A percentile compares a stretch with the other conserved stretches of the same genome.
phyloP scores from a whole-genome alignment of 2,113 vertebrate species.

The Hipposideros armiger region DNA sequence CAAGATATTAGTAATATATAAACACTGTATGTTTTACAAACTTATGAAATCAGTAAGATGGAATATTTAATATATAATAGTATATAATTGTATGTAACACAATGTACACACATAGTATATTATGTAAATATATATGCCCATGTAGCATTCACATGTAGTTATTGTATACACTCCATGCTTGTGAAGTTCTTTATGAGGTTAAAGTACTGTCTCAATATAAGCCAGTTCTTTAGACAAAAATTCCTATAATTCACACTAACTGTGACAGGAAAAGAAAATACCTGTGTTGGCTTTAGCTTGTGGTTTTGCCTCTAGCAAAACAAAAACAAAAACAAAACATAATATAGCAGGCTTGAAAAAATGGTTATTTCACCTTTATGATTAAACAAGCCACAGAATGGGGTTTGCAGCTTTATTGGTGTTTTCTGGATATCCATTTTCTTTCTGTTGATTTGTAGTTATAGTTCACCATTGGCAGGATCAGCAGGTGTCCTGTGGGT shows the following conservation, averaged over 20 bases:
- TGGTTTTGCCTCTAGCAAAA: conserved; percentile 79
- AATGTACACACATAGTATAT: not conserved
- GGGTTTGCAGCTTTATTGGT: conserved; percentile 39
- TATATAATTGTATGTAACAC: not conserved
- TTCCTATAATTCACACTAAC: not conserved
- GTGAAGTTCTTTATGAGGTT: not conserved
- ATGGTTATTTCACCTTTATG: conserved; percentile 76
- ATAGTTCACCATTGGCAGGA: not conserved
- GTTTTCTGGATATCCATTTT: conserved; percentile 13
- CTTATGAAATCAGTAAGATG: not conserved
- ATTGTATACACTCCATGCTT: not conserved
- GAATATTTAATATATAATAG: not conserved
- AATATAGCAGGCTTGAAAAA: conserved; percentile 70
- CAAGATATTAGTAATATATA: not conserved
- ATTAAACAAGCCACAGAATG: conserved; percentile 35
- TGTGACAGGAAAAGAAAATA: not conserved
- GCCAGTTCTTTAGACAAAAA: not conserved
- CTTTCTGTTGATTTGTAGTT: not conserved
- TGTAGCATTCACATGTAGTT: not conserved
- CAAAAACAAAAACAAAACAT: not conserved
- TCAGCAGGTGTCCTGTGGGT: not conserved
- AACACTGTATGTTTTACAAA: not conserved
- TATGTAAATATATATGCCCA: not conserved
- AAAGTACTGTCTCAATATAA: not conserved
- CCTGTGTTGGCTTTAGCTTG: conserved; percentile 65